These are phyloP conservation scores for Monopis laevigella DNA, from an alignment of 2,888 invertebrate species.

Conservation along the genomic window DNA sequence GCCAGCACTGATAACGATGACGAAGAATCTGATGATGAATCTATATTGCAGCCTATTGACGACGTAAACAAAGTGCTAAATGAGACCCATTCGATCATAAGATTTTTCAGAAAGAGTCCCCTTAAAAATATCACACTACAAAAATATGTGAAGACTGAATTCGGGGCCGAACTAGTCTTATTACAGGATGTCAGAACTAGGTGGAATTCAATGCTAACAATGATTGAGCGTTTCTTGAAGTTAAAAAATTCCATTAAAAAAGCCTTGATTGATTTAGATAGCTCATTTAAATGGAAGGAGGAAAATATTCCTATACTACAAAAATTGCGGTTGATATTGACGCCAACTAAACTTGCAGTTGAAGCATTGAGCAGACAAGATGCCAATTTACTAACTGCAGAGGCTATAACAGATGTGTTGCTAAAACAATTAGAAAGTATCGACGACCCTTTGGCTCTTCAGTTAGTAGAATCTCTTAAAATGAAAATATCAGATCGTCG, in stretches of 20 bases:
- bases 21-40: no score
- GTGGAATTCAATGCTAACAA: constrained; percentile 16
- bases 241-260: constrained; percentile 16
- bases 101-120: constrained; percentile 17
- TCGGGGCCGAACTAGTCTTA: constrained; percentile 16
- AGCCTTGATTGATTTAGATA: constrained; percentile 15
- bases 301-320: constrained; percentile 16
- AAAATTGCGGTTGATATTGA: constrained; percentile 16
- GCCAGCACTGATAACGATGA: constrained; percentile 13
- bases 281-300: constrained; percentile 16
- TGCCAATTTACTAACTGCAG: no score
- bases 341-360: constrained; percentile 17
- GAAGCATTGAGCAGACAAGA: constrained; percentile 18
- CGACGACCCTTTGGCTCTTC: no score
- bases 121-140: constrained; percentile 15
- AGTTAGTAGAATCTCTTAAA: no score
- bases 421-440: no score
- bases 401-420: no score
- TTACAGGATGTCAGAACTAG: constrained; percentile 17
- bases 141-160: constrained; percentile 17
- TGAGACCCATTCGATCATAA: constrained; percentile 17
- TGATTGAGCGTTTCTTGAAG: constrained; percentile 18
- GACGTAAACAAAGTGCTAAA: constrained; percentile 16
- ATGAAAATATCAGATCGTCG: no score
- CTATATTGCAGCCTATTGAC: constrained; percentile 10